These are phyloP conservation scores for Enteromius anoplus DNA, from an alignment of 2,797 vertebrate genomes.

Conservation along the genomic window DNA sequence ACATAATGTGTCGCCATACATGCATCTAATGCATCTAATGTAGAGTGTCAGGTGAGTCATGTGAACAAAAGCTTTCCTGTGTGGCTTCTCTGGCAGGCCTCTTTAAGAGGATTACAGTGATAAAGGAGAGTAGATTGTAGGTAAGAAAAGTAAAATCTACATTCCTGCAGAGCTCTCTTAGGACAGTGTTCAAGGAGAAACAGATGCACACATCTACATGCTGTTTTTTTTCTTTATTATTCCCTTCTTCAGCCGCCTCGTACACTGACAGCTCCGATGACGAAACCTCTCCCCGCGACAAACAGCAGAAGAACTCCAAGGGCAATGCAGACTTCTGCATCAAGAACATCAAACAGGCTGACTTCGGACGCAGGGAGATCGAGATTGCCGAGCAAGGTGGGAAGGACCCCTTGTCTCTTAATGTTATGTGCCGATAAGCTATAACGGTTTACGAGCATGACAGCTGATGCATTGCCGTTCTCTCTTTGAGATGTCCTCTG, in stretches of 20 bases:
- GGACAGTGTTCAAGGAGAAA: neutral
- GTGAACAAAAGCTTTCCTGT: conserved; percentile 3
- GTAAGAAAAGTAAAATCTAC: neutral
- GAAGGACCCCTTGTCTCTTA: neutral
- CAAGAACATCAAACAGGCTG: conserved; percentile 98
- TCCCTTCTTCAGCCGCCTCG: conserved; percentile 85
- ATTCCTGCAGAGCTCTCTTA: neutral
- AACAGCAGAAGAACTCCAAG: conserved; percentile 98
- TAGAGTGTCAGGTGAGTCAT: conserved; percentile 1
- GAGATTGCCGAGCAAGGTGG: conserved; percentile 95
- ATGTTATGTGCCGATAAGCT: neutral
- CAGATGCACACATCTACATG: neutral
- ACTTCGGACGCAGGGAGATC: conserved; percentile 96
- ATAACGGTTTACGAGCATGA: conserved; percentile 15
- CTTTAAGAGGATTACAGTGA: conserved; percentile 33
- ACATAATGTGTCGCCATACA: no score
- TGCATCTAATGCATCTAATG: neutral
- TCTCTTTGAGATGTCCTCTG: neutral
- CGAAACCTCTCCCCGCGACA: conserved; percentile 96
- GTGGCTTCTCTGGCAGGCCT: neutral
- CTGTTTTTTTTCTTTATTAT: neutral
- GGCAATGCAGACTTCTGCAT: conserved; percentile 96
- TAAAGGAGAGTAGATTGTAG: neutral
- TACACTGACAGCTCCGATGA: conserved; percentile 99
- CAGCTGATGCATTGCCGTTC: neutral